Evolutionary conservation across 2,888 invertebrate species (phyloP), one percentile per base, ranked within the genome.

Genomic region (Hirtodrosophila cameraria): DNA sequence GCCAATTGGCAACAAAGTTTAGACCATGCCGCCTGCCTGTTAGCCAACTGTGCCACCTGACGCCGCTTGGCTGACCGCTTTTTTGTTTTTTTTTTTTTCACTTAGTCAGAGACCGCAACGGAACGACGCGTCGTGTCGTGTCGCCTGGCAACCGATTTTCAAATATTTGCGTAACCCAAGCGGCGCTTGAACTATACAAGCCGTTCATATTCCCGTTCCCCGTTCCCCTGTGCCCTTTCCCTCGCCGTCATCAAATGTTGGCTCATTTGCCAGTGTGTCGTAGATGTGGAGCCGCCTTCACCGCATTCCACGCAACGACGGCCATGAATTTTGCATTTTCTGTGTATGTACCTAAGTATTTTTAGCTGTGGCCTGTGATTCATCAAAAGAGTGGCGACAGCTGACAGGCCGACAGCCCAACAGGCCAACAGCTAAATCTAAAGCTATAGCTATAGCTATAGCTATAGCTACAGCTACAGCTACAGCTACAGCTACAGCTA

Each of bases 381-480:
- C 85, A 82, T 85, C 83, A 79, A 79, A 85, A 72, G 75, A 77
- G 78, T 69, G 67, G 64, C 81, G 84, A 83, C 84, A 83, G 84
- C 75, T 80, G 74, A 67, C 74, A 65, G 67, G 39, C 16, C 54
- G 75, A 74, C 73, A 54, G 69, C 18, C 59, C 53, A 63, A 46
- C 76, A 63, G 54, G 64, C 64, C 38, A 61, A 66, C 71, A 70
- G 60, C 27, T 11, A n/a, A n/a, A n/a, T n/a, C n/a, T n/a, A n/a
- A n/a, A n/a, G n/a, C n/a, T n/a, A n/a, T n/a, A n/a, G n/a, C n/a
- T n/a, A n/a, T n/a, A n/a, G n/a, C n/a, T n/a, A n/a, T n/a, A n/a
- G n/a, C n/a, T 6, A 38, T 43, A 45, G 27, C 18, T 27, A 36
- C 54, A 48, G 55, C 81, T 63, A 80, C 73, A n/a, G n/a, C n/a